Conservation (phyloP, 2,888 invertebrate genomes). For the Caenorhabditis drosophilae region DNA sequence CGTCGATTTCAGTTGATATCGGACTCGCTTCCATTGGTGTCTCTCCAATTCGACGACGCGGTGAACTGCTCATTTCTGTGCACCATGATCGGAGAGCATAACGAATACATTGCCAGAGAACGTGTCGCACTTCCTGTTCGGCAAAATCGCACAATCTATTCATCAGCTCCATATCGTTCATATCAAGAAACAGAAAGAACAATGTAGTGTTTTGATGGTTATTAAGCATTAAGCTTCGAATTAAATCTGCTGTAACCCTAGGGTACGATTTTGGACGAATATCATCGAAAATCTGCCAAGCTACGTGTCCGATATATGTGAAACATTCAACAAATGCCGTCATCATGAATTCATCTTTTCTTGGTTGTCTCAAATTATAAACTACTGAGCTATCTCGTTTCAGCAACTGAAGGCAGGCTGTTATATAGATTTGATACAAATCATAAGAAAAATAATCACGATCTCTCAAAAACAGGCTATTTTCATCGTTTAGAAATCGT, state of each 20-base stretch:
- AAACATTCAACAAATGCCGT: constrained; percentile 3
- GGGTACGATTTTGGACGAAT: constrained; percentile 26
- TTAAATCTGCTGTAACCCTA: constrained; percentile 15
- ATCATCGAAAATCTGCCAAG: constrained; percentile 34
- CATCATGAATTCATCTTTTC: constrained; percentile 9
- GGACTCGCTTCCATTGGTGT: constrained; percentile 9
- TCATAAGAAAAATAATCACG: constrained; percentile 34
- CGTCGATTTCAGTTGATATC: constrained; percentile 24
- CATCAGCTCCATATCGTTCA: constrained; percentile 22
- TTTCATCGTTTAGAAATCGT: constrained; percentile 19
- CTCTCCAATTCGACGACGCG: not conserved
- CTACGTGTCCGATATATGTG: constrained; percentile 17
- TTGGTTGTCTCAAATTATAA: constrained; percentile 12
- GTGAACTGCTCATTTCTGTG: not conserved
- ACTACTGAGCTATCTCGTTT: constrained; percentile 16
- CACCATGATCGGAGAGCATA: constrained; percentile 23
- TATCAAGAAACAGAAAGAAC: constrained; percentile 10
- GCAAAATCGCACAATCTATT: constrained; percentile 15
- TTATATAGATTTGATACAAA: constrained; percentile 22
- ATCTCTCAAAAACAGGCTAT: constrained; percentile 24
- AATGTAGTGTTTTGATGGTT: constrained; percentile 20
- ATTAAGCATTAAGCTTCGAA: constrained; percentile 10
- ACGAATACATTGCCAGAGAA: constrained; percentile 28
- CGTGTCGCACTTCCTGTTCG: constrained; percentile 23
- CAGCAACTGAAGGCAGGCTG: constrained; percentile 15